Percentiles rank a stretch among this genome's conserved stretches.
Conservation (phyloP, 2,888 invertebrate species). For the Epirrita christyi region DNA sequence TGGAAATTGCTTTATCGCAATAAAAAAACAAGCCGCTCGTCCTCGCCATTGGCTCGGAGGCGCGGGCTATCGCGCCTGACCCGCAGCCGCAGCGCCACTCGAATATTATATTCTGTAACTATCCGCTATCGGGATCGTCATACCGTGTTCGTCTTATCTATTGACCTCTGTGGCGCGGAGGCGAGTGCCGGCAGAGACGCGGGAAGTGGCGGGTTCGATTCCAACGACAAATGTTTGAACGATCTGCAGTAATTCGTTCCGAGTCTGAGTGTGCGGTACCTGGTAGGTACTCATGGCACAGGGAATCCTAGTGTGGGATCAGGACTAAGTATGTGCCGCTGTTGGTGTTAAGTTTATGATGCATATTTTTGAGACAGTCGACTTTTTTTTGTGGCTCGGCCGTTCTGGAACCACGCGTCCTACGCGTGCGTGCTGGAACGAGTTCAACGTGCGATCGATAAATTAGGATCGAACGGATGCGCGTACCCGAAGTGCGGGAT, state of each 20-base stretch:
- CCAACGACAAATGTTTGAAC: no score
- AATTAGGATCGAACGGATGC: neutral
- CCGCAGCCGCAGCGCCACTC: slow-evolving; percentile 32
- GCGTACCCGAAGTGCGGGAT: neutral
- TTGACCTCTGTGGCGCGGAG: neutral
- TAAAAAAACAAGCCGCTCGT: slow-evolving; percentile 45
- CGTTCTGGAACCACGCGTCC: no score
- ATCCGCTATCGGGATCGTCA: slow-evolving; percentile 48
- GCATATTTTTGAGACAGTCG: no score
- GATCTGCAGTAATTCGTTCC: no score
- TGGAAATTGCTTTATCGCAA: slow-evolving; percentile 57
- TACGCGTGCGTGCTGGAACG: no score
- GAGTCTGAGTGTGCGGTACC: no score
- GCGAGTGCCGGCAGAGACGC: neutral
- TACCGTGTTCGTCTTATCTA: slow-evolving; percentile 30
- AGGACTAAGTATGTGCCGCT: no score
- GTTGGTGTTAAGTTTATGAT: no score
- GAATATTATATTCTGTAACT: slow-evolving; percentile 38
- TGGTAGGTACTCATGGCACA: no score
- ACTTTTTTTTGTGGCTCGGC: no score
- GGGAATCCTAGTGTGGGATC: no score
- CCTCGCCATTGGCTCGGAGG: neutral
- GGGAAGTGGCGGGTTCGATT: no score
- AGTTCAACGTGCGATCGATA: neutral
- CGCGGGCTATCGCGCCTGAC: slow-evolving; percentile 61